A percentile compares a stretch with the other conserved stretches of the same genome.
Conservation (phyloP, 2,888 invertebrate species). For the Andrena minutula region DNA sequence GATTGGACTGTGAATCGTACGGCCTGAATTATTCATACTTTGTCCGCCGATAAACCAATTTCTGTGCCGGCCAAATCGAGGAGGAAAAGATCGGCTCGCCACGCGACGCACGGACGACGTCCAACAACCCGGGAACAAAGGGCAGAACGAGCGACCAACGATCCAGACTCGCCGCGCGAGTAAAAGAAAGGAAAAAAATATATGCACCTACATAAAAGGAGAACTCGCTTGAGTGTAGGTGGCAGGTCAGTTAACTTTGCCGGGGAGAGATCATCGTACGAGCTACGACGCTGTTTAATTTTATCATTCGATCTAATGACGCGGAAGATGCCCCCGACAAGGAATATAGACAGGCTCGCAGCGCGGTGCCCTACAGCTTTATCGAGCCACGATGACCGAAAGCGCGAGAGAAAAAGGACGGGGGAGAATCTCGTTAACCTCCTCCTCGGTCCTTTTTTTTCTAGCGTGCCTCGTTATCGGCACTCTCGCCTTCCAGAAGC, state of each 20-base stretch:
- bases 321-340: constrained; percentile 54
- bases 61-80: constrained; percentile 76
- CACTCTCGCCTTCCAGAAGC: constrained; percentile 11
- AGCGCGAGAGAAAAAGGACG: constrained; percentile 39
- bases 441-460: constrained; percentile 22
- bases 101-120: constrained; percentile 61
- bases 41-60: constrained; percentile 83
- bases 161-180: neutral
- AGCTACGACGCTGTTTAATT: constrained; percentile 64
- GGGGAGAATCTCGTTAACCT: constrained; percentile 42
- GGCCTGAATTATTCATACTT: constrained; percentile 83
- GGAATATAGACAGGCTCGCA: constrained; percentile 57
- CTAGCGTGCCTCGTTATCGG: constrained; percentile 31
- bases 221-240: neutral
- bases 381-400: constrained; percentile 53
- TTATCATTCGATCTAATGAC: constrained; percentile 68
- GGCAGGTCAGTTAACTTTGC: constrained; percentile 60
- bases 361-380: constrained; percentile 45
- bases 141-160: constrained; percentile 43
- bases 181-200: neutral
- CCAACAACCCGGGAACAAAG: constrained; percentile 53
- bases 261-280: constrained; percentile 67
- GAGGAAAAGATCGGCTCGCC: constrained; percentile 68
- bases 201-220: neutral
- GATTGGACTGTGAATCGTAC: constrained; percentile 82